Conservation (phyloP, 2,113 vertebrate species). For the Ursus arctos region DNA sequence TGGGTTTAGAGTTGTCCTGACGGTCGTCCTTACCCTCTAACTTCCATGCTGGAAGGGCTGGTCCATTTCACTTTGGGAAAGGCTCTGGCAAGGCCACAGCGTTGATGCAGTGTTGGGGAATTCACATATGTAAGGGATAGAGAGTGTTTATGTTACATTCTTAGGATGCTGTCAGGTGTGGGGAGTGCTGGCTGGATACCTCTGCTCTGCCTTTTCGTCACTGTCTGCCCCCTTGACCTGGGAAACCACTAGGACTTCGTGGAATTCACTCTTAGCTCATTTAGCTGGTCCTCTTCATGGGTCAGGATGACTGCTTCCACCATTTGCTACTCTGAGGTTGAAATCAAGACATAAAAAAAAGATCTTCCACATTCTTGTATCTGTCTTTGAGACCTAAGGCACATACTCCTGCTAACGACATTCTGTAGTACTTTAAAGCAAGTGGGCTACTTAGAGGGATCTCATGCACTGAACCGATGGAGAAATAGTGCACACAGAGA, state of each 20-base stretch:
- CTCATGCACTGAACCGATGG: not conserved
- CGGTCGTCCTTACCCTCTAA: not conserved
- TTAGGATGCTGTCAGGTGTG: not conserved
- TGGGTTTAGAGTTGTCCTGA: not conserved
- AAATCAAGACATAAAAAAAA: slow-evolving; percentile 43
- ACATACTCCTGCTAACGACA: not conserved
- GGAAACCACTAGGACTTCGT: not conserved
- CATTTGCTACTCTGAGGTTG: not conserved
- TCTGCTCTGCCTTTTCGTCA: not conserved
- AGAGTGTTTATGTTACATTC: not conserved
- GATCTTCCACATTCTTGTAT: not conserved
- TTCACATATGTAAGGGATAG: not conserved
- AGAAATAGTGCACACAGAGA: not conserved
- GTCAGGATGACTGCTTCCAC: not conserved
- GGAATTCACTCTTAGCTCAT: not conserved
- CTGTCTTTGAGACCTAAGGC: not conserved
- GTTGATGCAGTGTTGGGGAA: not conserved
- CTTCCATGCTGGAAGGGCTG: not conserved
- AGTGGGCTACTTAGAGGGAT: not conserved
- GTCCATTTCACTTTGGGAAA: not conserved
- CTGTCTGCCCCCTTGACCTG: not conserved
- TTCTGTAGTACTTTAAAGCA: slow-evolving; percentile 31
- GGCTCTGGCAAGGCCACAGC: not conserved
- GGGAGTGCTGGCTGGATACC: not conserved
- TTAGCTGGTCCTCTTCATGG: not conserved